Conservation (phyloP, 23 tunicate species). For the Trididemnum nubilum region DNA sequence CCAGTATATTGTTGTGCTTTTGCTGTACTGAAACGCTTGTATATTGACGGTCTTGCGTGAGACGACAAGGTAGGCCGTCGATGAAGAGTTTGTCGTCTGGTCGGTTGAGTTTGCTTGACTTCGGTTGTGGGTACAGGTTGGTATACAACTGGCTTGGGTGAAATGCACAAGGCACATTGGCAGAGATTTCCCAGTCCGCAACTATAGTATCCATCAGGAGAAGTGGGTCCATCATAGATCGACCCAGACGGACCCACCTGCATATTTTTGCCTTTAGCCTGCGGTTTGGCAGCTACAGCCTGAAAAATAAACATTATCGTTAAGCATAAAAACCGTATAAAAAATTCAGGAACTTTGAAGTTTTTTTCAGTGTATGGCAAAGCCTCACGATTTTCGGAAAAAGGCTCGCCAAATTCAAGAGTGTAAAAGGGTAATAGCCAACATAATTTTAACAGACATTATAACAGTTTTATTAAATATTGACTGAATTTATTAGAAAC, state of each 20-base stretch:
- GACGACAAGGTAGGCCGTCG: conserved; percentile 20
- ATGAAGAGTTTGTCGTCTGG: conserved; percentile 2
- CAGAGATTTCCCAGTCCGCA: conserved; percentile 69
- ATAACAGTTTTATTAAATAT: too few species aligned
- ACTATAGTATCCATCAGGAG: conserved; percentile 47
- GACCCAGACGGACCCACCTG: conserved; percentile 37
- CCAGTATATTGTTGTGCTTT: conserved; percentile 45
- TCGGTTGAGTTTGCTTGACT: not conserved
- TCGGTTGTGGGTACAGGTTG: conserved; percentile 37
- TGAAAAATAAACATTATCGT: conserved; percentile 1
- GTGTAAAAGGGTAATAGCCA: too few species aligned
- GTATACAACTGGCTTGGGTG: conserved; percentile 31
- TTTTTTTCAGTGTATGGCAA: not conserved
- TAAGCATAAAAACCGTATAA: too few species aligned
- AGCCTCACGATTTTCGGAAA: too few species aligned
- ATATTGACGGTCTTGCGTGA: conserved; percentile 25
- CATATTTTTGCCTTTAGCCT: conserved; percentile 5
- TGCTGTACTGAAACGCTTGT: conserved; percentile 48
- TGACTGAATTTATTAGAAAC: too few species aligned
- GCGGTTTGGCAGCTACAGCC: conserved; percentile 43
- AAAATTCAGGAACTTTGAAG: not conserved
- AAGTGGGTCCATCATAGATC: conserved; percentile 39
- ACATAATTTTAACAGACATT: too few species aligned
- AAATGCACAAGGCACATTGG: conserved; percentile 45
- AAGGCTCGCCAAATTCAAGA: too few species aligned